Evolutionary conservation across 2,797 vertebrate species (phyloP), one percentile per base, ranked within the genome.

Genomic region (Lycodopsis pacificus): DNA sequence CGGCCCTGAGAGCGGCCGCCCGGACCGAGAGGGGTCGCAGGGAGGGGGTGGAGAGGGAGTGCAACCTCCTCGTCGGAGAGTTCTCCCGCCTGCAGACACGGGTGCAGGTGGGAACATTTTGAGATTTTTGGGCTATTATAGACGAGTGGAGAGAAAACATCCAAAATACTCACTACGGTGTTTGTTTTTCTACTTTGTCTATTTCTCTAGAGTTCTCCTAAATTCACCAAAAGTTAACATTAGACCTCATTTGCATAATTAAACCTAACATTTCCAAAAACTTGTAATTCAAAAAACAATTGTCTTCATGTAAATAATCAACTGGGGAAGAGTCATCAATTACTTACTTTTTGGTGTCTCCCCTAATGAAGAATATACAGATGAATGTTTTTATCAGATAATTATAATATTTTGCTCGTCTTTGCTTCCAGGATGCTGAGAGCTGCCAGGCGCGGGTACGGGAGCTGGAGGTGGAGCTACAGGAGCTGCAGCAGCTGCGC

Each of bases 401-500:
- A 48, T 46, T 46, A 17, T 12, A 17, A 34, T 11, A 11, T 20
- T 15, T 1, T 69, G 38, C 34, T 27, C 65, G 25, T 73, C 93
- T 94, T 82, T 93, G 90, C 19, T 93, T 94, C n/a, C 88, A 97
- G 14, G 96, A 97, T 80, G 96, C 97, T 54, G 97, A 99, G 92
- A 96, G 95, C 89, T 98, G 97, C 93, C 97, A 97, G 88, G 92
- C 94, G n/a, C 96, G 98, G 20, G 97, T 99, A 30, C 95, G 96
- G 49, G 98, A 99, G 88, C 85, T 99, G 84, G 98, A 99, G 86
- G 96, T 95, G 1, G 98, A 99, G 94, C 95, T 99, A 3, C 95
- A 96, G 81, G 98, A 99, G 94, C 95, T 99, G 51, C 98, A 99
- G 87, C 98, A 98, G 94, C 96, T 99, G 77, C 97, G 97, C 32